Conservation (phyloP, 2,888 invertebrate species). For the Latheticus oryzae region DNA sequence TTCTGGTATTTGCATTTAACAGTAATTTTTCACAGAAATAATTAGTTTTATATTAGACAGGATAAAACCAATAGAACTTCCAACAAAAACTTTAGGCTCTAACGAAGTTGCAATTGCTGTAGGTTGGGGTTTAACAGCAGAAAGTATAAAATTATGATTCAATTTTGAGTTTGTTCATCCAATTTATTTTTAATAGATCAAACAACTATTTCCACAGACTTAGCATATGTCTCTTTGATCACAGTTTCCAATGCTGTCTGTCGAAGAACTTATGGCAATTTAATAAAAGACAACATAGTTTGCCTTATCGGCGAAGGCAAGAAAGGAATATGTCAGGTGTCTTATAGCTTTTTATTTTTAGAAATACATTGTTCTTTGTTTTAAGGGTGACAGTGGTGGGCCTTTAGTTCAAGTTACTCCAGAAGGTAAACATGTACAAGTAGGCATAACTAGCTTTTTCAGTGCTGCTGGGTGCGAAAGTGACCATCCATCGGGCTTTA, state of each 20-base stretch:
- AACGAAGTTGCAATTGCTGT: constrained; percentile 1
- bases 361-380: neutral
- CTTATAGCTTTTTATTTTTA: neutral
- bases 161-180: too few relatives aligned
- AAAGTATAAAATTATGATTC: neutral
- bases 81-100: neutral
- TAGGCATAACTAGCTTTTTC: constrained; percentile 13
- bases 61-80: constrained; percentile 5
- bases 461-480: constrained; percentile 9
- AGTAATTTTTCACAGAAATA: neutral
- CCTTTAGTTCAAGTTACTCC: constrained; percentile 1
- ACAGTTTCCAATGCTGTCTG: constrained; percentile 9
- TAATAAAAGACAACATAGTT: constrained; percentile 6
- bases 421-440: constrained; percentile 4
- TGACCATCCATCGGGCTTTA: constrained; percentile 13
- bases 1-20: constrained; percentile 10
- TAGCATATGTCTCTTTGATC: neutral
- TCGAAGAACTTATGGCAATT: neutral
- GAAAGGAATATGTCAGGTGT: constrained; percentile 7
- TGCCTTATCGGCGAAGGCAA: constrained; percentile 4
- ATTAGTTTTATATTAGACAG: neutral
- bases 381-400: constrained; percentile 11
- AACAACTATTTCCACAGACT: too few relatives aligned
- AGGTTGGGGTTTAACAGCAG: constrained; percentile 20
- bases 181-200: too few relatives aligned